Conservation (phyloP, 2,888 invertebrate genomes). For the Apeira syringaria region DNA sequence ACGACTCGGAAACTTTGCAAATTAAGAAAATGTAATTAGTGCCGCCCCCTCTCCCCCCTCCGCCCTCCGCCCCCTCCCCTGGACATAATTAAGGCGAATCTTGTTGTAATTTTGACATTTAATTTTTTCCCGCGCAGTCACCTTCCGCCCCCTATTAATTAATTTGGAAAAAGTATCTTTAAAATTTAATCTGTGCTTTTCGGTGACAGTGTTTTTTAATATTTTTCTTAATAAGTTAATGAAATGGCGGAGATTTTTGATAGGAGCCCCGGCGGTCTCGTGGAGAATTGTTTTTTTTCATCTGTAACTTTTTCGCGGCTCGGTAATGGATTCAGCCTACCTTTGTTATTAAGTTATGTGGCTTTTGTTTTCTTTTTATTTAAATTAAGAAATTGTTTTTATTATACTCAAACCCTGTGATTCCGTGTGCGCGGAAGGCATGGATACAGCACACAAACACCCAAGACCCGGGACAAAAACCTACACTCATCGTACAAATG, state of each 20-base stretch:
- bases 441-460: too few relatives aligned
- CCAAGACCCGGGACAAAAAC: too few relatives aligned
- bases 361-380: conserved; percentile 36
- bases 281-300: conserved; percentile 37
- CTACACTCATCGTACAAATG: too few relatives aligned
- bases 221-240: conserved; percentile 56
- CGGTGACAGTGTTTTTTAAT: conserved; percentile 65
- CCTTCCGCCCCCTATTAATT: conserved; percentile 69
- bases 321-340: conserved; percentile 56
- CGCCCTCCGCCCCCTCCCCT: conserved; percentile 33
- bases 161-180: conserved; percentile 74
- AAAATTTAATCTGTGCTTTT: conserved; percentile 78
- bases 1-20: conserved; percentile 63
- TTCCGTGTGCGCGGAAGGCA: too few relatives aligned
- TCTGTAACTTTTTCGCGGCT: conserved; percentile 50
- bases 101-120: conserved; percentile 83
- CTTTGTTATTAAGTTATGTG: conserved; percentile 48
- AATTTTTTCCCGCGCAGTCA: conserved; percentile 73
- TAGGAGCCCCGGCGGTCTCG: conserved; percentile 40
- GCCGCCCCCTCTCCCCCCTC: conserved; percentile 41
- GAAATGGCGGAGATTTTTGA: conserved; percentile 74
- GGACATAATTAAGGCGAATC: conserved; percentile 80
- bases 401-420: too few relatives aligned
- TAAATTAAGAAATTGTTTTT: conserved; percentile 37
- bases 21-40: conserved; percentile 83